Conservation (phyloP, 1,140 invertebrate species). For the Varroa destructor region DNA sequence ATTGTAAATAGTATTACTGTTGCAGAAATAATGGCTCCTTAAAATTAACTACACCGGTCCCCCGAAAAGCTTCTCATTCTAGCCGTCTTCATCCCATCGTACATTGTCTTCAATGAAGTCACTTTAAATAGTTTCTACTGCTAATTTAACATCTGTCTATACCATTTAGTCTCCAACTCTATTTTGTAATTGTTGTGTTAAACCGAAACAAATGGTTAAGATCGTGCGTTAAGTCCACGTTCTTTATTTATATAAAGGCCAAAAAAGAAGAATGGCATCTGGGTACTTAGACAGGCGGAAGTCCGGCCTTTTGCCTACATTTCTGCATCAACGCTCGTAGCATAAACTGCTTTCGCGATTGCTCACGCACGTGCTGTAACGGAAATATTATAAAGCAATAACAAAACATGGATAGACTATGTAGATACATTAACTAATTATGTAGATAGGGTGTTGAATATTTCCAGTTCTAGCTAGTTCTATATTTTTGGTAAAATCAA, state of each 20-base stretch:
- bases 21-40: too few species aligned
- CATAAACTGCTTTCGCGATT: slow-evolving; percentile 91
- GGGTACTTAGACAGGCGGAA: slow-evolving; percentile 42
- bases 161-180: too few species aligned
- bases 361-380: slow-evolving; percentile 64
- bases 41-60: too few species aligned
- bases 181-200: too few species aligned
- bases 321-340: slow-evolving; percentile 85
- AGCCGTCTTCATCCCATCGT: too few species aligned
- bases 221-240: too few species aligned
- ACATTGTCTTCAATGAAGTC: too few species aligned
- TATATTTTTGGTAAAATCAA: background rate
- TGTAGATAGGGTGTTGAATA: background rate
- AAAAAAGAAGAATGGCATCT: background rate
- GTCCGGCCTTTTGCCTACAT: slow-evolving; percentile 85
- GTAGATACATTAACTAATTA: background rate
- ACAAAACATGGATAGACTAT: slow-evolving; percentile 3
- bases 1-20: too few species aligned
- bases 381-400: slow-evolving; percentile 30
- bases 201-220: too few species aligned
- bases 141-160: too few species aligned
- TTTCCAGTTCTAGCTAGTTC: background rate
- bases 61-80: too few species aligned
- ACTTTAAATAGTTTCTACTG: too few species aligned
- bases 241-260: background rate